Conservation (phyloP, 2,113 vertebrate species). For the Thunnus maccoyii region DNA sequence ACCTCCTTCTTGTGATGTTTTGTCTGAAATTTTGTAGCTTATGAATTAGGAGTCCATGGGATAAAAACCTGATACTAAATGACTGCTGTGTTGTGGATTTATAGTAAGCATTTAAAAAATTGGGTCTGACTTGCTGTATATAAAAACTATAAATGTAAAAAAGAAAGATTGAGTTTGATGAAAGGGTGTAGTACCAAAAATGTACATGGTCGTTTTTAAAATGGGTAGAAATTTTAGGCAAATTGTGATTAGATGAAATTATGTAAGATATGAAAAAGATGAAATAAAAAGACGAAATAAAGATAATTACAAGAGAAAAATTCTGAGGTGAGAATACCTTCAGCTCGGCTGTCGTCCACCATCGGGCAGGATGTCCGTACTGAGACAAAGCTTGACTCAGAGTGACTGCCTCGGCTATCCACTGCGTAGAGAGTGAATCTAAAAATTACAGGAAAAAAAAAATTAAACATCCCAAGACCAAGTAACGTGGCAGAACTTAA, state of each 20-base stretch:
- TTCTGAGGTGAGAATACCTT: conserved; percentile 85
- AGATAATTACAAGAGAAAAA: not conserved
- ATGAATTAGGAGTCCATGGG: not conserved
- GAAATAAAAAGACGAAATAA: not conserved
- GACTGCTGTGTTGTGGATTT: too few relatives aligned
- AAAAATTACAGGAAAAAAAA: conserved; percentile 27
- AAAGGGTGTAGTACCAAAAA: not conserved
- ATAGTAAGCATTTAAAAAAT: too few relatives aligned
- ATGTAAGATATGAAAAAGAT: not conserved
- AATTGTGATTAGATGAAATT: conserved; percentile 7
- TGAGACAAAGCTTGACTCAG: conserved; percentile 92
- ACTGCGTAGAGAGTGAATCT: conserved; percentile 96
- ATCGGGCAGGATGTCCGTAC: conserved; percentile 95
- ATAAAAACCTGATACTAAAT: too few relatives aligned
- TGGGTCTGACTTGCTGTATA: too few relatives aligned
- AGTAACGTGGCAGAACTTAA: not conserved
- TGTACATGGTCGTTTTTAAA: not conserved
- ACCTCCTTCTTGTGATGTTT: not conserved
- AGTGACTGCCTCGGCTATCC: conserved; percentile 94
- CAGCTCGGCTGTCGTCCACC: conserved; percentile 96
- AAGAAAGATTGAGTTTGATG: too few relatives aligned
- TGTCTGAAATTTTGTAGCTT: not conserved
- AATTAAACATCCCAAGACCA: not conserved
- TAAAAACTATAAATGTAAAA: too few relatives aligned
- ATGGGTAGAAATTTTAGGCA: not conserved